phyloP scores from a whole-genome alignment of 2,888 invertebrate genomes.

The Seira ritae region DNA sequence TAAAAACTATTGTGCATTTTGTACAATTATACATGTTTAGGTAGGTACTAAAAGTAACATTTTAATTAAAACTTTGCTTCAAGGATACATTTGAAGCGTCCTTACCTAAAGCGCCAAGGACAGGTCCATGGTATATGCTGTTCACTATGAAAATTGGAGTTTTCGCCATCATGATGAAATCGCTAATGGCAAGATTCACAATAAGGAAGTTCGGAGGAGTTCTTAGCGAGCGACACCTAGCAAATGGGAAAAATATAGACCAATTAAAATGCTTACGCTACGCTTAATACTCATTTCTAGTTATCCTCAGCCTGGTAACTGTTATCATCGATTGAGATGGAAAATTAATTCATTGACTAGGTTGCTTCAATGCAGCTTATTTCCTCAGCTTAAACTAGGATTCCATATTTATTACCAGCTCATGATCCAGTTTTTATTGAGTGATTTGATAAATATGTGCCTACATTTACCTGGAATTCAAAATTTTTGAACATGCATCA shows the following conservation, averaged over 20 bases:
- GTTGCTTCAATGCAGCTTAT: too few species aligned
- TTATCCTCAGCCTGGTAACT: neutral
- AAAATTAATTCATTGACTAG: neutral
- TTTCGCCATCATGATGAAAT: conserved; percentile 84
- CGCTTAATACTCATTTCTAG: neutral
- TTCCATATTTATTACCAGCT: too few species aligned
- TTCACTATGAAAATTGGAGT: conserved; percentile 86
- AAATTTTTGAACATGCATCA: too few species aligned
- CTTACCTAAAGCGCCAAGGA: conserved; percentile 83
- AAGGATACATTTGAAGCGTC: too few species aligned
- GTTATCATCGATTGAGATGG: neutral
- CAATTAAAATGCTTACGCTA: neutral
- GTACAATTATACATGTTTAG: too few species aligned
- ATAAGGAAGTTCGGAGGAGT: conserved; percentile 86
- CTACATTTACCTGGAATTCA: too few species aligned
- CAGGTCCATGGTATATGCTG: conserved; percentile 84
- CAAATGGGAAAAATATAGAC: conserved; percentile 74
- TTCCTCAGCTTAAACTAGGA: too few species aligned
- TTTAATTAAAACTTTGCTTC: too few species aligned
- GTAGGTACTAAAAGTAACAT: too few species aligned
- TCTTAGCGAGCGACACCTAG: conserved; percentile 83
- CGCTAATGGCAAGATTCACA: conserved; percentile 85
- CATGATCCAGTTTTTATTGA: too few species aligned
- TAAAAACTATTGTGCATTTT: too few species aligned
- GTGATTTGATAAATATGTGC: too few species aligned